phyloP scores from a whole-genome alignment of 2,797 vertebrate species.

The Alcedo quadribrachys region DNA sequence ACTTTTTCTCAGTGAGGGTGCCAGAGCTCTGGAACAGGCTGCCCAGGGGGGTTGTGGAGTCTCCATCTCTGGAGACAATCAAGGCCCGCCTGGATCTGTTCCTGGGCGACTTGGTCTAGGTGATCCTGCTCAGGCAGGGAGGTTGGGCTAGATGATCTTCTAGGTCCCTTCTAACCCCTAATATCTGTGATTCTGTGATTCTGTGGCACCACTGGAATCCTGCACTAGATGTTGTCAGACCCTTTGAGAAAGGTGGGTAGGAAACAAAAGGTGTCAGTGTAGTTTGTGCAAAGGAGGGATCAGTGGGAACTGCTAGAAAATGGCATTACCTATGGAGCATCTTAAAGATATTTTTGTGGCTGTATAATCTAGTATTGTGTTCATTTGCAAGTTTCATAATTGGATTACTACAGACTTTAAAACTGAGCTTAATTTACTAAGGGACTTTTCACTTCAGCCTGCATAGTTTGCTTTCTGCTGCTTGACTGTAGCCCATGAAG shows the following conservation, averaged over 20 bases:
- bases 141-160: too few relatives aligned
- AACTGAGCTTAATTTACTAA: neutral
- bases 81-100: too few relatives aligned
- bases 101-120: too few relatives aligned
- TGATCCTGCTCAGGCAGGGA: too few relatives aligned
- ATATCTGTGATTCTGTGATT: too few relatives aligned
- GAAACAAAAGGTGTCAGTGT: neutral
- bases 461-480: neutral
- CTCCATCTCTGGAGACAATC: too few relatives aligned
- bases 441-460: neutral
- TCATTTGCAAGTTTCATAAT: neutral
- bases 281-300: neutral
- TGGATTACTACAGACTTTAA: neutral
- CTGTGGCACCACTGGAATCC: neutral
- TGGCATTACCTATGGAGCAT: neutral
- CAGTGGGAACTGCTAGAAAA: neutral
- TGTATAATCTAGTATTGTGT: neutral
- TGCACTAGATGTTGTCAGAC: fast-evolving
- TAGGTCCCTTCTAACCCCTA: too few relatives aligned
- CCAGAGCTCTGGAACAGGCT: too few relatives aligned
- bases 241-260: neutral
- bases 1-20: too few relatives aligned
- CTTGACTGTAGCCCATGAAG: neutral
- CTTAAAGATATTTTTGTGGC: neutral
- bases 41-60: too few relatives aligned